phyloP scores from a whole-genome alignment of 2,888 invertebrate species.

The Phlogophora meticulosa region DNA sequence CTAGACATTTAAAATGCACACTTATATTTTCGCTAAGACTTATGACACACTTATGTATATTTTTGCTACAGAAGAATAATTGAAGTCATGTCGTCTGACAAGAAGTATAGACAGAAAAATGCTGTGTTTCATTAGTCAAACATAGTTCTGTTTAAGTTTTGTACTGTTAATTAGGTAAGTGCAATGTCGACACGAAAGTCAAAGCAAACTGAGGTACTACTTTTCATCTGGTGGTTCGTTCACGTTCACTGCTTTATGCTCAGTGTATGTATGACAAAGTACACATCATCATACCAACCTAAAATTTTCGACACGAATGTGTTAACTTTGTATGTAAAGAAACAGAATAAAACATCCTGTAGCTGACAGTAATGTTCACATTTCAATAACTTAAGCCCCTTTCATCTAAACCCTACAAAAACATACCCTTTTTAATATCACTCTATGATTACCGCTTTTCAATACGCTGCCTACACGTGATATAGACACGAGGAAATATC shows the following conservation, averaged over 20 bases:
- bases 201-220: slow-evolving; percentile 54
- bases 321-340: neutral
- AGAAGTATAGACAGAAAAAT: slow-evolving; percentile 55
- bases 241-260: slow-evolving; percentile 25
- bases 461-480: slow-evolving; percentile 5
- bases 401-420: slow-evolving; percentile 1
- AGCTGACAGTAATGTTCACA: neutral
- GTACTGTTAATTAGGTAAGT: slow-evolving; percentile 62
- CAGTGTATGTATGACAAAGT: slow-evolving; percentile 16
- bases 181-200: slow-evolving; percentile 50
- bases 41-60: neutral
- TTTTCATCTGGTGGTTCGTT: slow-evolving; percentile 47
- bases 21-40: no score
- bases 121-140: slow-evolving; percentile 46
- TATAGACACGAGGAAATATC: slow-evolving; percentile 27
- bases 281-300: neutral
- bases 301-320: neutral
- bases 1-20: no score
- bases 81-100: slow-evolving; percentile 17
- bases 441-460: slow-evolving; percentile 25
- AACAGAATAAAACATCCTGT: neutral
- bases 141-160: slow-evolving; percentile 60
- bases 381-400: slow-evolving; percentile 25
- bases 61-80: slow-evolving; percentile 19
- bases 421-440: slow-evolving; percentile 30